Percentiles rank a stretch among this genome's conserved stretches.
Conservation (phyloP, 2,888 invertebrate species). For the Glyphotaelius pellucidus region DNA sequence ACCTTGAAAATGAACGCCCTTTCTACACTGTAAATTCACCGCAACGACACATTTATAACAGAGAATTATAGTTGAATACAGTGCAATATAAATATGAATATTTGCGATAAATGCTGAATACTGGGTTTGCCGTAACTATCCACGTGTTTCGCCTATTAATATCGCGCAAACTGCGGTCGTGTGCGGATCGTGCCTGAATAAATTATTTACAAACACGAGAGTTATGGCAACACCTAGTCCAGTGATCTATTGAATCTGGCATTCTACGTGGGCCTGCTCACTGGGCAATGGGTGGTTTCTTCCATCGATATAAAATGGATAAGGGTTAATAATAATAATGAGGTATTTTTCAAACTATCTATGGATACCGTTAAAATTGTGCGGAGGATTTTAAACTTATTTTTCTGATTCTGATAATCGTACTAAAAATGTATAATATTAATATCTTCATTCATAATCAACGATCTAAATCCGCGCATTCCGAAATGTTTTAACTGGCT, state of each 20-base stretch:
- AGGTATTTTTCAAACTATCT: too few relatives aligned
- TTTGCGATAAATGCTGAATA: constrained; percentile 6
- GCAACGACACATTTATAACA: constrained; percentile 2
- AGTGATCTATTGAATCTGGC: constrained; percentile 2
- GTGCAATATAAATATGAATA: constrained; percentile 21
- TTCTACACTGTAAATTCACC: not conserved
- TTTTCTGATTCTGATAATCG: too few relatives aligned
- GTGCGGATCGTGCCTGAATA: constrained; percentile 19
- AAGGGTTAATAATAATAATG: too few relatives aligned
- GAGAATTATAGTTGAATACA: not conserved
- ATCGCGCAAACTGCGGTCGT: constrained; percentile 19
- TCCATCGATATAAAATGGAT: too few relatives aligned
- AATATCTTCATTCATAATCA: too few relatives aligned
- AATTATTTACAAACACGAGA: constrained; percentile 32
- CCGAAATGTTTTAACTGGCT: too few relatives aligned
- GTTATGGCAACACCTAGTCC: constrained; percentile 12
- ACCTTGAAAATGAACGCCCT: not conserved
- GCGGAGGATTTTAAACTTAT: too few relatives aligned
- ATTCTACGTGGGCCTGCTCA: not conserved
- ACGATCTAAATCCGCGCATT: too few relatives aligned
- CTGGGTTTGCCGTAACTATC: not conserved
- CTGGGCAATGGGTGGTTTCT: not conserved
- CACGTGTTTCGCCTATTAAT: constrained; percentile 35
- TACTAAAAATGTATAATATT: too few relatives aligned
- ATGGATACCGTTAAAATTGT: too few relatives aligned